Evolutionary conservation across 2,888 invertebrate genomes (phyloP).

Genomic region (Tridacna crocea): DNA sequence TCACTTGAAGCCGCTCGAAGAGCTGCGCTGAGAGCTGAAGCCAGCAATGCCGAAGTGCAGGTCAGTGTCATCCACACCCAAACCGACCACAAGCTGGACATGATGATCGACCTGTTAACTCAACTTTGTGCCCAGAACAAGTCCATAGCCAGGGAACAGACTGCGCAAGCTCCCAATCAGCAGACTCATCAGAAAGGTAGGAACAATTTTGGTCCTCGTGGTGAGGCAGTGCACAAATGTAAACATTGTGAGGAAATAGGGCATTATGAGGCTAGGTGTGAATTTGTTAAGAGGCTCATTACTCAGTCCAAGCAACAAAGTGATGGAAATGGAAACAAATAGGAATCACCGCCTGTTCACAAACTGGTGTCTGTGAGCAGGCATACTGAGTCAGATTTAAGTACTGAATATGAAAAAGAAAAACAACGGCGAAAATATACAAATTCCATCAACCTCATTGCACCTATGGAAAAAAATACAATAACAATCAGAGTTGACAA

Average conservation of each 20-base stretch:
- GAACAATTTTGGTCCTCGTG: not conserved
- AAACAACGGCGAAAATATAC: not conserved
- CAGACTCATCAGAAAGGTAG: slow-evolving; percentile 8
- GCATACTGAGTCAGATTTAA: not conserved
- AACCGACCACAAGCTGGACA: not conserved
- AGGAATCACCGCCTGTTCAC: slow-evolving; percentile 5
- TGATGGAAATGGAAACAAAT: not conserved
- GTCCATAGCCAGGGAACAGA: too few relatives aligned
- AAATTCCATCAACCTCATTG: not conserved
- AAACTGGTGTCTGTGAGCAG: not conserved
- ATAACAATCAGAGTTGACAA: slow-evolving; percentile 17
- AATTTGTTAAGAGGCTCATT: not conserved
- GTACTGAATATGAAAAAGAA: too few relatives aligned
- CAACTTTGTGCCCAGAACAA: too few relatives aligned
- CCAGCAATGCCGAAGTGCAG: not conserved
- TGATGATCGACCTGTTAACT: not conserved
- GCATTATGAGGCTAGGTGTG: not conserved
- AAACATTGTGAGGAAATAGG: not conserved
- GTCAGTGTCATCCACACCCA: not conserved
- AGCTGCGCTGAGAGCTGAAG: slow-evolving; percentile 39
- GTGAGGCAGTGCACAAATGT: not conserved
- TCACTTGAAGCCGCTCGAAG: slow-evolving; percentile 18
- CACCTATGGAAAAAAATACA: slow-evolving; percentile 36
- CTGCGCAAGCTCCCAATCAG: not conserved
- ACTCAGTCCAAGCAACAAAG: not conserved